Conservation (phyloP, 1,140 invertebrate genomes). For the Mamestra configurata region DNA sequence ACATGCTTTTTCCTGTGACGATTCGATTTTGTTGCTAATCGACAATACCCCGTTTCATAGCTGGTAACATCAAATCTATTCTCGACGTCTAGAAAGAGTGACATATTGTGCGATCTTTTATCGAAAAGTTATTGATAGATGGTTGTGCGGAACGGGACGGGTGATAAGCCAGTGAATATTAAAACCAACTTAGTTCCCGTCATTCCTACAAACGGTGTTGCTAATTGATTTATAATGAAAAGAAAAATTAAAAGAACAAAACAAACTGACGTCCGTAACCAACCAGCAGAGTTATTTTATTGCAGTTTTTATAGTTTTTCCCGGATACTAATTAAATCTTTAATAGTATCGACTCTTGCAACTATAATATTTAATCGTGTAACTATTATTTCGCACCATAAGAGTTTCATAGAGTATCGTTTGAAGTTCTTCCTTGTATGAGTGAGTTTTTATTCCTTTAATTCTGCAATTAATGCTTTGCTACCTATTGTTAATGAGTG, state of each 20-base stretch:
- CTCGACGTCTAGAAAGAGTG: not conserved
- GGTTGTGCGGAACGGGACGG: no score
- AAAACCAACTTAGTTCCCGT: not conserved
- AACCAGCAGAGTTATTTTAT: slow-evolving; percentile 18
- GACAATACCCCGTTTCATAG: not conserved
- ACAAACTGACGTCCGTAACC: not conserved
- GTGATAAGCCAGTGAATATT: not conserved
- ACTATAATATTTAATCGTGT: slow-evolving; percentile 17
- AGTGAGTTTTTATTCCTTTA: not conserved
- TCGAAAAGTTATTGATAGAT: no score
- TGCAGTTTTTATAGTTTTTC: slow-evolving; percentile 9
- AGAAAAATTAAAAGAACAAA: not conserved
- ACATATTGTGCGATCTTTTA: not conserved
- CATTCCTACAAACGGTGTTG: not conserved
- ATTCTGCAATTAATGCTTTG: no score
- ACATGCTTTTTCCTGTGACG: no score
- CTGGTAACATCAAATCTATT: not conserved
- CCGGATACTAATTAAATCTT: slow-evolving; percentile 3
- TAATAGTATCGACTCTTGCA: not conserved
- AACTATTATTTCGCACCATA: slow-evolving; percentile 10
- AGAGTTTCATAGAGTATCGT: not conserved
- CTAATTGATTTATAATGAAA: not conserved
- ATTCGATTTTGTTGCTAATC: no score
- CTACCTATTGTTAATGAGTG: no score
- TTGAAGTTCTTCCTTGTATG: not conserved